Base-by-base conservation (phyloP, 2,797 vertebrate genomes). In the Borostomias antarcticus region DNA sequence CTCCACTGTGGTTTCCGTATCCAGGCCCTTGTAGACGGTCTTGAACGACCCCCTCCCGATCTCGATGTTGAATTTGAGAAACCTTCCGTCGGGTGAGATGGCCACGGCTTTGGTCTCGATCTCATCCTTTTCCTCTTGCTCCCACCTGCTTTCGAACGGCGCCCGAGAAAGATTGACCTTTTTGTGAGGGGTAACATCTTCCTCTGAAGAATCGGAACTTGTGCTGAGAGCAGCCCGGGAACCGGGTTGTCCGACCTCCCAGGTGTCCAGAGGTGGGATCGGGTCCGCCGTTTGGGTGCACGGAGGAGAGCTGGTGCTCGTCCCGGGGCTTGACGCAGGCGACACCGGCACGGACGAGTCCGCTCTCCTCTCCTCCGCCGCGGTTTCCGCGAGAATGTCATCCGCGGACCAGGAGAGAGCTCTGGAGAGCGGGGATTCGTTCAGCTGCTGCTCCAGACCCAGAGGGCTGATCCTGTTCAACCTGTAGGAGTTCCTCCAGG, bases 1-100 rank as follows among this genome's bases (percentile, higher is more conserved):
- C 84, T 98, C 96, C 82, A 97, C 94, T 0, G 95, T 98, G 63
- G 94, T 97, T 85, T 97, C 96, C 0, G 96, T 98, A 86, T 98
- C 96, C 62, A 98, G 89, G 5, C 96, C 96, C 74, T 91, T 95
- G 86, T 96, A 97, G 51, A 98, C 96, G 0, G 94, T 95, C 90
- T 98, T 98, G 86, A 98, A 98, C 51, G 96, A 96, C 2, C 96
- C 96, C 68, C 93, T 93, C 53, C 96, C 96, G 52, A 98, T 95
- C 89, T 97, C 96, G 71, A 96, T 94, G 88, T 97, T 93, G 85
- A 98, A 98, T 77, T 98, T 98, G 45, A 98, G 94, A 86, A 95
- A 98, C 35, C 96, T 90, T 56, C 95, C 96, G 19, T 97, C 93
- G 0, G 95, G 95, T 2, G 92, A 93, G 0, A 87, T 87, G 0